Evolutionary conservation across 2,888 invertebrate species (phyloP).

Genomic region (Ectobius pallidus): DNA sequence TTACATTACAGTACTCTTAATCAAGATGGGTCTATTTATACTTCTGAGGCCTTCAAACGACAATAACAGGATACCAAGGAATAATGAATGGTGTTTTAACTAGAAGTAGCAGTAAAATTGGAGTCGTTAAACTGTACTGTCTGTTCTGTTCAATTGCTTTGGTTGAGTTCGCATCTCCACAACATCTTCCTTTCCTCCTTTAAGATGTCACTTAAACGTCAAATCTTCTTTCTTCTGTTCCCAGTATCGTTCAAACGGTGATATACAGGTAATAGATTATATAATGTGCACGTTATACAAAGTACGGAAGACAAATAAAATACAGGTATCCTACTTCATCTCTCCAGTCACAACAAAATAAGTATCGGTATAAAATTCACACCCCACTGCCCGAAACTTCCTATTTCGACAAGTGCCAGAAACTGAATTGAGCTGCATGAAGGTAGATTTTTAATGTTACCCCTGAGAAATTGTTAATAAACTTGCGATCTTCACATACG

Average conservation of each 20-base stretch:
- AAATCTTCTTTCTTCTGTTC: not conserved
- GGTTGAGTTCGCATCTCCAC: no score
- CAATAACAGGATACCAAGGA: no score
- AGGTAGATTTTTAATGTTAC: conserved; percentile 14
- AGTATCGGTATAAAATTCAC: conserved; percentile 15
- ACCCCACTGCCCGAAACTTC: not conserved
- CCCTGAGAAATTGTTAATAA: conserved; percentile 20
- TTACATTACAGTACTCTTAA: not conserved
- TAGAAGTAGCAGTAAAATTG: no score
- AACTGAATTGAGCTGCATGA: conserved; percentile 33
- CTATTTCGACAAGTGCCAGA: not conserved
- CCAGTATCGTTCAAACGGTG: not conserved
- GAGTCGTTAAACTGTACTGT: no score
- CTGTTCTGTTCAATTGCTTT: no score
- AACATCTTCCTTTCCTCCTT: not conserved
- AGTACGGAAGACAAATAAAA: not conserved
- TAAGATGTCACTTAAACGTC: not conserved
- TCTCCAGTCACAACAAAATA: conserved; percentile 20
- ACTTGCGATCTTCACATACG: conserved; percentile 17
- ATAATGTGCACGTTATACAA: not conserved
- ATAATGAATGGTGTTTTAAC: no score
- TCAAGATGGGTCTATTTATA: not conserved
- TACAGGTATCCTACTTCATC: not conserved
- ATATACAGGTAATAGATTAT: not conserved
- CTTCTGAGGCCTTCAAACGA: no score